Percentiles rank a stretch among this genome's conserved stretches.
Evolutionary conservation across 2,888 invertebrate species (phyloP).

Genomic region (Chymomyza amoena): DNA sequence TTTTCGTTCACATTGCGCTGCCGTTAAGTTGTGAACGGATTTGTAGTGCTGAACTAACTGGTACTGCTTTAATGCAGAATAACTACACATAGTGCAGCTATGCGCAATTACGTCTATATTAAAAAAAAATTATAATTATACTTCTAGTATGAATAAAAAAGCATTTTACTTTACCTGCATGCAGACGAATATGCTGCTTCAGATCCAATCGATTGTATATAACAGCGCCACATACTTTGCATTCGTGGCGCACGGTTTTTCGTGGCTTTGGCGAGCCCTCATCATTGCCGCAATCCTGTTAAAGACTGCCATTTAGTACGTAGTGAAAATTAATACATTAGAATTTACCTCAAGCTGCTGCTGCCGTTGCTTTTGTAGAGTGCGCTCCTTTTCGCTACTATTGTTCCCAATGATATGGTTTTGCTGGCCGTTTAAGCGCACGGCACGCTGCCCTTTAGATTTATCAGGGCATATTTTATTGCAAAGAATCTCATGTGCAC

Average conservation of each 20-base stretch:
- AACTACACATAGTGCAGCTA: constrained; percentile 63
- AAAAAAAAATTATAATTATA: not conserved
- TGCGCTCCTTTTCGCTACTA: not conserved
- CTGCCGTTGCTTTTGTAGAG: not conserved
- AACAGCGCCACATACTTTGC: constrained; percentile 67
- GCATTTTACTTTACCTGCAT: constrained; percentile 55
- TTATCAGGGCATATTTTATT: constrained; percentile 49
- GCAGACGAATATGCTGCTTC: constrained; percentile 68
- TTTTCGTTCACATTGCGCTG: constrained; percentile 14
- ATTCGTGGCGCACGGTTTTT: constrained; percentile 57
- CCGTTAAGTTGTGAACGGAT: constrained; percentile 44
- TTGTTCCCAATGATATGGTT: constrained; percentile 2
- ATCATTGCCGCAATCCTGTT: not conserved
- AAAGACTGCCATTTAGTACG: not conserved
- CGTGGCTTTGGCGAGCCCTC: not conserved
- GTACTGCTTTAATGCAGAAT: constrained; percentile 52
- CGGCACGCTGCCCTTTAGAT: not conserved
- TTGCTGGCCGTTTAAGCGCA: constrained; percentile 27
- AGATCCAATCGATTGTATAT: constrained; percentile 62
- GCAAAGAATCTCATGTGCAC: constrained; percentile 70
- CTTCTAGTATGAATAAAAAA: not conserved
- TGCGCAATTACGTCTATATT: constrained; percentile 56
- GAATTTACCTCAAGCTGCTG: not conserved
- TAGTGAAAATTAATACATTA: constrained; percentile 25
- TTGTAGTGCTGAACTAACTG: constrained; percentile 60